These are phyloP conservation scores for Pecten maximus DNA, from an alignment of 2,888 invertebrate genomes.

Conservation along the genomic window DNA sequence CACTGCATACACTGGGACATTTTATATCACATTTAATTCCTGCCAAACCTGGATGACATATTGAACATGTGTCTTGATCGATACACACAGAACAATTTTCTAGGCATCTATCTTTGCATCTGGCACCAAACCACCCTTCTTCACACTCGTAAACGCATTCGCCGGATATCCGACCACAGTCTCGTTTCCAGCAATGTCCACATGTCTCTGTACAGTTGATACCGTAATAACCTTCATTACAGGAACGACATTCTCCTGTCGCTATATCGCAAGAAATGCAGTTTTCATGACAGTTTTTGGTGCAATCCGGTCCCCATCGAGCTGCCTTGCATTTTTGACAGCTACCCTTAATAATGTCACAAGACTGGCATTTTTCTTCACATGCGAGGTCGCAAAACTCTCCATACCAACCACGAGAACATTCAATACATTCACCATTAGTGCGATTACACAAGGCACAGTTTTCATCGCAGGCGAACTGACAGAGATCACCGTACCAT, in stretches of 20 bases:
- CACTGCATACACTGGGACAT: conserved; percentile 43
- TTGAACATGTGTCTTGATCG: conserved; percentile 37
- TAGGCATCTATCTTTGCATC: conserved; percentile 40
- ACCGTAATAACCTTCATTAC: conserved; percentile 43
- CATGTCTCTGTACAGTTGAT: conserved; percentile 42
- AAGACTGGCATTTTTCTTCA: conserved; percentile 27
- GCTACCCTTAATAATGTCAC: conserved; percentile 33
- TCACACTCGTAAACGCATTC: conserved; percentile 44
- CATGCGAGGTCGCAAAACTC: conserved; percentile 40
- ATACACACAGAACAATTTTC: conserved; percentile 43
- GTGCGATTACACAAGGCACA: conserved; percentile 42
- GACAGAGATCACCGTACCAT: conserved; percentile 37
- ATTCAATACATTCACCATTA: conserved; percentile 44
- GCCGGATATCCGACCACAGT: conserved; percentile 41
- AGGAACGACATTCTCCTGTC: conserved; percentile 45
- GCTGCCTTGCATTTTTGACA: conserved; percentile 38
- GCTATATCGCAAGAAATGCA: conserved; percentile 42
- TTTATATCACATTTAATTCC: conserved; percentile 43
- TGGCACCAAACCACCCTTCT: conserved; percentile 41
- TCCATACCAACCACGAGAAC: conserved; percentile 41
- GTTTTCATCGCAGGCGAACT: conserved; percentile 35
- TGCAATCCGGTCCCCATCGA: conserved; percentile 38
- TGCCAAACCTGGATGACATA: conserved; percentile 42
- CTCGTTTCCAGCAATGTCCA: conserved; percentile 36
- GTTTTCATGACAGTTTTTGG: conserved; percentile 33